Evolutionary conservation across 2,888 invertebrate genomes (phyloP).

Genomic region (Dynastes maya): DNA sequence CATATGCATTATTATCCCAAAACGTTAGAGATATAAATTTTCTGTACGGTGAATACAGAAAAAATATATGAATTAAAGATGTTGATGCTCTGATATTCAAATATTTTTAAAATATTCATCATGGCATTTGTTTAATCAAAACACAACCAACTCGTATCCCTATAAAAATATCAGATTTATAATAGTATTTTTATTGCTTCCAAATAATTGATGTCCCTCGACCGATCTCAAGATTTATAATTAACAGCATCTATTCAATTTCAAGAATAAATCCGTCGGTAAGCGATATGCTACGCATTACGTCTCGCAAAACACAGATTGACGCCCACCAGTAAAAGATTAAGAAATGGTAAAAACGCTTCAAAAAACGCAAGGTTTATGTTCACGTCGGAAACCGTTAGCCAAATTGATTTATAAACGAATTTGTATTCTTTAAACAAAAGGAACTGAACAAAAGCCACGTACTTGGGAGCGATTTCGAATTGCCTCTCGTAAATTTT

Average conservation of each 20-base stretch:
- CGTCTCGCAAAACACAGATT: background rate
- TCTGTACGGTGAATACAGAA: too few relatives aligned
- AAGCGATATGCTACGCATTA: background rate
- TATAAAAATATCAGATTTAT: too few relatives aligned
- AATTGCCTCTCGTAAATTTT: constrained; percentile 9
- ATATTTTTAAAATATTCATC: too few relatives aligned
- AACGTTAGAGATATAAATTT: too few relatives aligned
- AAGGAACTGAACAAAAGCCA: constrained; percentile 9
- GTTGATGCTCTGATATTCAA: too few relatives aligned
- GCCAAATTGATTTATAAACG: constrained; percentile 8
- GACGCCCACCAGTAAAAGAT: background rate
- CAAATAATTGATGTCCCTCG: too few relatives aligned
- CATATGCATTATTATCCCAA: too few relatives aligned
- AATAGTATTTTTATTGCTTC: too few relatives aligned
- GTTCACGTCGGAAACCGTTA: background rate
- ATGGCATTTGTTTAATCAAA: too few relatives aligned
- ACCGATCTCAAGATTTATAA: too few relatives aligned
- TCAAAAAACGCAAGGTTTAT: background rate
- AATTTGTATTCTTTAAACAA: background rate
- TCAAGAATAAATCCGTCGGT: background rate
- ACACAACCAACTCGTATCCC: too few relatives aligned
- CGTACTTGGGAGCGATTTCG: background rate
- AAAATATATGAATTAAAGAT: too few relatives aligned
- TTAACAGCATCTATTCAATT: background rate
- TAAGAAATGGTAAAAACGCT: background rate